Evolutionary conservation across 2,797 vertebrate species (phyloP), one percentile per base, ranked within the genome.

Genomic region (Silurus lanzhouensis): DNA sequence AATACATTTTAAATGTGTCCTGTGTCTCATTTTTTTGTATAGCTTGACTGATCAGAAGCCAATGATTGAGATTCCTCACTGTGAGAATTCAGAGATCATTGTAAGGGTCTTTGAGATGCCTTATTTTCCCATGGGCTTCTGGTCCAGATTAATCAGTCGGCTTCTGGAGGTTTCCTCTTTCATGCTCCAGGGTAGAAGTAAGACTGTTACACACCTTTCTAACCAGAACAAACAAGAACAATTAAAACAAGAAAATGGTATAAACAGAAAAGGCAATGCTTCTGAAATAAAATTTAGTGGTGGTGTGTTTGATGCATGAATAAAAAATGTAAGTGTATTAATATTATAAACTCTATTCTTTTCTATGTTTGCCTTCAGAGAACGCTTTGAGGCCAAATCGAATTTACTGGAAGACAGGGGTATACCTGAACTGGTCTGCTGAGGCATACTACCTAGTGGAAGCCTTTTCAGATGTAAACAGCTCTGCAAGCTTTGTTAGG

Each of bases 61-160:
- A 2, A 95, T 96, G 55, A 97, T 99, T 78, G 97, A 99, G 78
- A 94, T 99, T 84, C 98, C 98, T 3, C 97, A 98, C 90, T 97
- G 96, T 92, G 97, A 99, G 94, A 97, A 98, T 92, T 99, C 97
- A 0, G 97, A 99, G 93, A 93, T 98, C 78, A 97, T 98, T 7
- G 91, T 99, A 86, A 96, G 98, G 81, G 93, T 98, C 0, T 99
- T 99, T 78, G 97, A 99, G 94, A 98, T 98, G 97, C 98, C 98
- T 0, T 99, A 98, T 89, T 98, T 99, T 91, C 98, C 98, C 44
- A 97, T 99, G 97, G 98, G 97, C 85, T 99, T 96, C 93, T 99
- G 98, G 98, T 96, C 98, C 5, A 95, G 97, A 48, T 95, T 97
- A 90, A 99, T 99, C 92, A 97, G 94, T 91, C 96, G 96, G 19